phyloP scores from a whole-genome alignment of 2,113 vertebrate species.

The Psammodynastes pulverulentus region DNA sequence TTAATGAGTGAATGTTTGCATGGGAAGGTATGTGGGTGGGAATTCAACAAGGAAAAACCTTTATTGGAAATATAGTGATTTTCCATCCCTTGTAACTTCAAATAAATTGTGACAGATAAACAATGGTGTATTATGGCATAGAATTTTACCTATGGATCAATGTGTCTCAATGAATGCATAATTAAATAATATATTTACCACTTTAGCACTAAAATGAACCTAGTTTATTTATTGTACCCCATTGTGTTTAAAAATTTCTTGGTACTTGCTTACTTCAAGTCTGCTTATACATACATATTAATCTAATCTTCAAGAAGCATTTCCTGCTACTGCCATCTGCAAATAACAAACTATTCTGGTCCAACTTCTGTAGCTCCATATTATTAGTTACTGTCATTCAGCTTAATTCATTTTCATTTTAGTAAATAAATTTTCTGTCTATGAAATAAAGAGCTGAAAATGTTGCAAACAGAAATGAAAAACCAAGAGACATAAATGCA shows the following conservation, averaged over 20 bases:
- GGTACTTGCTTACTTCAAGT: background rate
- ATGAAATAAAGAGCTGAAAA: background rate
- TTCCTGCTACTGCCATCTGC: background rate
- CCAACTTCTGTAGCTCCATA: background rate
- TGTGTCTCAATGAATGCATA: background rate
- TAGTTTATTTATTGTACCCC: background rate
- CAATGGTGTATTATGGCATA: background rate
- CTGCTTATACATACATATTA: background rate
- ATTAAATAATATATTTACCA: background rate
- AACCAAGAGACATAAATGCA: slow-evolving; percentile 33
- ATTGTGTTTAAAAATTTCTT: background rate
- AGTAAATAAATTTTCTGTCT: background rate
- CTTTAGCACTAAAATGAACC: background rate
- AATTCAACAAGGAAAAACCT: background rate
- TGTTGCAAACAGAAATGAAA: background rate
- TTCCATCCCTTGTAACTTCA: too few species aligned
- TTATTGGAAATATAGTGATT: background rate
- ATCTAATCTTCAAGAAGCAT: background rate
- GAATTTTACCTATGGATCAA: background rate
- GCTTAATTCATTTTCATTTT: background rate
- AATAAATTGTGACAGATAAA: background rate
- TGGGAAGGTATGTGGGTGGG: background rate
- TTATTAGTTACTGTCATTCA: background rate
- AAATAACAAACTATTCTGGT: background rate
- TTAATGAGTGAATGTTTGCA: background rate